Evolutionary conservation across 2,888 invertebrate genomes (phyloP), one percentile per base, ranked within the genome.

Genomic region (Tricholauxania praeusta): DNA sequence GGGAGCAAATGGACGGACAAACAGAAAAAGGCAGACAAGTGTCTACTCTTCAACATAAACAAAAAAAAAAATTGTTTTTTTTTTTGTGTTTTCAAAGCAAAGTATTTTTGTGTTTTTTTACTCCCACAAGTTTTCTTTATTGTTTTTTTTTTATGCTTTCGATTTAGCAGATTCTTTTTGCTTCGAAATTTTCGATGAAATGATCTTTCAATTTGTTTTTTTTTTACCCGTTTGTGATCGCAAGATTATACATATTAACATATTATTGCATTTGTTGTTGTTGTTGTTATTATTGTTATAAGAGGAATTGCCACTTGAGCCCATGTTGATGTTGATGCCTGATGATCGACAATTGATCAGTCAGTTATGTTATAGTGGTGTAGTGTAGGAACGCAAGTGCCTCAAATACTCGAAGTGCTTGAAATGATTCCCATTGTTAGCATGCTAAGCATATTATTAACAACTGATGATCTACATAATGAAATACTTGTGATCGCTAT

Each of bases 321-420:
- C 39, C 52, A 65, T 17, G 14, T 67, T 57, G 14, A 51, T 28
- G 15, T 39, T 63, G 55, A 48, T 49, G 69, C 52, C 17, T 60
- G 60, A 60, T 69, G 60, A 69, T 69, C 60, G 60, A 69, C 60
- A 69, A 69, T 60, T 69, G 69, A 69, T 69, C 69, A 55, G 55
- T 49, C 51, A 55, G 47, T 48, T 55, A 47, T 69, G 48, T 22
- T 59, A 19, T 12, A 28, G 57, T 7, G 12, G 22, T 19, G 22
- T 22, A 19, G 60, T 60, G 60, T 32, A 32, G 32, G 32, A 60
- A 12, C 12, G 53, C 8, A n/a, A 53, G 53, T 32, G 59, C 59
- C 22, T 32, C 59, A 60, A 60, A 32, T 28, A 28, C 28, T 60
- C 32, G 12, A 66, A 53, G n/a, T 52, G 22, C 53, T 53, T 51